Evolutionary conservation across 2,888 invertebrate genomes (phyloP).

Genomic region (Oxytorus armatus): DNA sequence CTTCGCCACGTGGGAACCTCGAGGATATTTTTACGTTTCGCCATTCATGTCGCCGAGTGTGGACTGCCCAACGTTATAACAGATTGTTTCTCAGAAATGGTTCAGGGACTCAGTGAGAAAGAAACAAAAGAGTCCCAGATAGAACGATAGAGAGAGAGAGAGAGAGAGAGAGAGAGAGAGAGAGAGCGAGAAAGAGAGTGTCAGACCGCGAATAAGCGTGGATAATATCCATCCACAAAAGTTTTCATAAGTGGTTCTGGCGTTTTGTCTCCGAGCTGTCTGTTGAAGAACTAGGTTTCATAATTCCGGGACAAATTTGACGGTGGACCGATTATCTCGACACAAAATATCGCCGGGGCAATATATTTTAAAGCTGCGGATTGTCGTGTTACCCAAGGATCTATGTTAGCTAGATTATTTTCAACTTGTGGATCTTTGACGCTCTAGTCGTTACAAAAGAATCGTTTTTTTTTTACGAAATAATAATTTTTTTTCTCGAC

Average conservation of each 20-base stretch:
- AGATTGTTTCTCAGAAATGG: conserved; percentile 83
- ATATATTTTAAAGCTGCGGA: conserved; percentile 55
- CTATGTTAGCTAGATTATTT: not conserved
- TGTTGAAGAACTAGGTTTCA: conserved; percentile 57
- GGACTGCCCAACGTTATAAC: conserved; percentile 74
- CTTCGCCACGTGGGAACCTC: conserved; percentile 82
- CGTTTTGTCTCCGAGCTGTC: conserved; percentile 80
- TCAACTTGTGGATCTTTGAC: not conserved
- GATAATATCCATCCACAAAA: conserved; percentile 80
- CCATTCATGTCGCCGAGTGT: conserved; percentile 81
- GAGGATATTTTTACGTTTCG: conserved; percentile 82
- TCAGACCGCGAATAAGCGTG: conserved; percentile 74
- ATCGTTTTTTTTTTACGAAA: not conserved
- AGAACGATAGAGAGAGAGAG: conserved; percentile 2
- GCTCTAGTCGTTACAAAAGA: not conserved
- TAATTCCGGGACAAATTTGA: conserved; percentile 49
- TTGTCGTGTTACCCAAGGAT: not conserved
- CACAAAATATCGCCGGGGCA: not conserved
- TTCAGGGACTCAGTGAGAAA: conserved; percentile 62
- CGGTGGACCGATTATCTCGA: not conserved
- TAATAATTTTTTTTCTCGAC: not conserved
- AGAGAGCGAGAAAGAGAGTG: conserved; percentile 16
- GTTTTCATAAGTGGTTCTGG: conserved; percentile 77
- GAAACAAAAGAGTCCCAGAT: conserved; percentile 50
- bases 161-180: conserved; percentile 31